phyloP scores from a whole-genome alignment of 37 sponge, comb jelly and placozoan genomes.

The Hexactinellida sp. region DNA sequence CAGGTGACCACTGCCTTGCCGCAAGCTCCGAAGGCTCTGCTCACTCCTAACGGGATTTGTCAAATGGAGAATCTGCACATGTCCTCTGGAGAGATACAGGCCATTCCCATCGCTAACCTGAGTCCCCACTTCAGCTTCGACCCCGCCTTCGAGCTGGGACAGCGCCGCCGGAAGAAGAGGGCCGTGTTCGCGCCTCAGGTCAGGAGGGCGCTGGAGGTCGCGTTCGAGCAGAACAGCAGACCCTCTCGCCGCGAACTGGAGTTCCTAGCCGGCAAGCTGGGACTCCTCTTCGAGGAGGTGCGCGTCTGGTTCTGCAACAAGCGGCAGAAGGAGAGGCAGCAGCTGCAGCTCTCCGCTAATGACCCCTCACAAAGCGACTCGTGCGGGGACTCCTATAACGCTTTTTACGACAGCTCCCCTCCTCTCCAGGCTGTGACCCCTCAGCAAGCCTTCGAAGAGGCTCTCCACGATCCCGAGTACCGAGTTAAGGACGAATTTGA shows the following conservation, averaged over 20 bases:
- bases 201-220: constrained; percentile 33
- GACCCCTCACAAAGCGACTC: background rate
- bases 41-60: constrained; percentile 2
- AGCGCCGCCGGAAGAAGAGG: constrained; percentile 64
- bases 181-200: constrained; percentile 61
- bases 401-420: background rate
- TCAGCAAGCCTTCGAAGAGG: background rate
- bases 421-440: background rate
- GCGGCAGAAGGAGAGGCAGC: constrained; percentile 57
- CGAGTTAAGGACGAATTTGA: background rate
- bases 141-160: background rate
- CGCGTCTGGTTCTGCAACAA: constrained; percentile 90
- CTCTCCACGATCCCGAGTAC: background rate
- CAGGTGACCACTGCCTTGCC: background rate
- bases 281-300: constrained; percentile 71
- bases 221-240: constrained; percentile 43
- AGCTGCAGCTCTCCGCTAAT: background rate
- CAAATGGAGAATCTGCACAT: background rate
- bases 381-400: background rate
- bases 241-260: constrained; percentile 59
- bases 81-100: background rate
- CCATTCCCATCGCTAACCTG: background rate
- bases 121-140: background rate
- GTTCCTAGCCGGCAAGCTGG: constrained; percentile 42
- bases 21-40: background rate